Conservation (phyloP, 2,797 vertebrate genomes). For the Clarias pachynema region DNA sequence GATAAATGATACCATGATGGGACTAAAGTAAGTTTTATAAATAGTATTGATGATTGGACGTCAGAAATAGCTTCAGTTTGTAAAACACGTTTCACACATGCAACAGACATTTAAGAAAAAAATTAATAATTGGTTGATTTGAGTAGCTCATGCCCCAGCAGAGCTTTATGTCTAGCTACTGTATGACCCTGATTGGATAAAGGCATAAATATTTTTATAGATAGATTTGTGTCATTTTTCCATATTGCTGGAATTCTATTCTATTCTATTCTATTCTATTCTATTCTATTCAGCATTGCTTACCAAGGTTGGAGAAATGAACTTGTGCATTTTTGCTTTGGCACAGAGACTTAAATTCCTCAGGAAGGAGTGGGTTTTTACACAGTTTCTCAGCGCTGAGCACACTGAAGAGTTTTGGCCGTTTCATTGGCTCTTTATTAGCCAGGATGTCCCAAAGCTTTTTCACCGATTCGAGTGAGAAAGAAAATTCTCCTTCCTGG, state of each 20-base stretch:
- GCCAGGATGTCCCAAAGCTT: conserved; percentile 48
- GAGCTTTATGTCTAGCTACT: too few relatives aligned
- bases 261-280: not conserved
- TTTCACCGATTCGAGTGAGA: conserved; percentile 55
- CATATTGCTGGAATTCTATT: not conserved
- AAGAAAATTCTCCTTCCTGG: conserved; percentile 58
- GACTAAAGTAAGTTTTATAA: too few relatives aligned
- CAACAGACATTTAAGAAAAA: too few relatives aligned
- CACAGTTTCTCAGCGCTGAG: conserved; percentile 37
- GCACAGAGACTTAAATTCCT: conserved; percentile 53
- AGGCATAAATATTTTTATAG: not conserved
- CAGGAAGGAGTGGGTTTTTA: conserved; percentile 46
- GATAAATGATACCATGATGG: too few relatives aligned
- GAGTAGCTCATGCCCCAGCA: too few relatives aligned
- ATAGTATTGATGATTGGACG: too few relatives aligned
- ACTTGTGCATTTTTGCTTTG: conserved; percentile 35
- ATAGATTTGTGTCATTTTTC: not conserved
- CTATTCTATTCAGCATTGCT: not conserved
- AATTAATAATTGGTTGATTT: too few relatives aligned
- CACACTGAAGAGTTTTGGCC: not conserved
- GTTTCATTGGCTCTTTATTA: not conserved
- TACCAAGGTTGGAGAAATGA: conserved; percentile 56
- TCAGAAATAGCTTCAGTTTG: too few relatives aligned
- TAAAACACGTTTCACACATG: too few relatives aligned
- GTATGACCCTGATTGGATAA: too few relatives aligned